Evolutionary conservation across 2,113 vertebrate species (phyloP).

Genomic region (Baryphthengus martii): DNA sequence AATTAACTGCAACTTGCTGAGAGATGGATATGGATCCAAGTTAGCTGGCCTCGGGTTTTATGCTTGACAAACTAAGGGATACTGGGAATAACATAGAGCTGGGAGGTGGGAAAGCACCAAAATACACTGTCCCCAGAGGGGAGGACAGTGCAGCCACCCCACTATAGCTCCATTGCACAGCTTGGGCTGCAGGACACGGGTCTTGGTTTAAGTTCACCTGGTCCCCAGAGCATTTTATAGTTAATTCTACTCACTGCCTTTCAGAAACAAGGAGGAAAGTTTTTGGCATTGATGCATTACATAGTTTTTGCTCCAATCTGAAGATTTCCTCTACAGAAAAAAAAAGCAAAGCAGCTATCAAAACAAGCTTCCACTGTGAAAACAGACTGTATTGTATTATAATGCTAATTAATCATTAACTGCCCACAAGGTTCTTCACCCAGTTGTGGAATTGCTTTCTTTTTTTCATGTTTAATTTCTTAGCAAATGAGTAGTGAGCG

Average conservation of each 20-base stretch:
- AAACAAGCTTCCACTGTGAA: background rate
- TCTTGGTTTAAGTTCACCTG: background rate
- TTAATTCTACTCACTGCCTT: background rate
- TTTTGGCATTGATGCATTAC: background rate
- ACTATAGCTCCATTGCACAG: accelerated
- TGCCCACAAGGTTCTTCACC: conserved; percentile 2
- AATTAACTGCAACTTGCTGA: background rate
- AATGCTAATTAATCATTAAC: conserved; percentile 43
- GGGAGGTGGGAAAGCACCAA: background rate
- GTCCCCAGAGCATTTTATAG: background rate
- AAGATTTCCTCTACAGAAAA: background rate
- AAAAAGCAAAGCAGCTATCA: background rate
- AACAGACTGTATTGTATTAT: background rate
- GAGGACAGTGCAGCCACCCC: background rate
- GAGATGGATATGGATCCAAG: background rate
- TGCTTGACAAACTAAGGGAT: background rate
- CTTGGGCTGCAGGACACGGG: background rate
- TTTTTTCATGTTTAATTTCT: conserved; percentile 43
- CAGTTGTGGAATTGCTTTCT: background rate
- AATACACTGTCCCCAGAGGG: background rate
- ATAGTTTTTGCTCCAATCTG: background rate
- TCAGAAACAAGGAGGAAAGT: background rate
- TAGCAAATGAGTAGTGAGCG: conserved; percentile 1
- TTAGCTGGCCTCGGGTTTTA: background rate
- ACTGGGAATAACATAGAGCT: background rate